Conservation (phyloP, 2,888 invertebrate species). For the Agrochola lychnidis region DNA sequence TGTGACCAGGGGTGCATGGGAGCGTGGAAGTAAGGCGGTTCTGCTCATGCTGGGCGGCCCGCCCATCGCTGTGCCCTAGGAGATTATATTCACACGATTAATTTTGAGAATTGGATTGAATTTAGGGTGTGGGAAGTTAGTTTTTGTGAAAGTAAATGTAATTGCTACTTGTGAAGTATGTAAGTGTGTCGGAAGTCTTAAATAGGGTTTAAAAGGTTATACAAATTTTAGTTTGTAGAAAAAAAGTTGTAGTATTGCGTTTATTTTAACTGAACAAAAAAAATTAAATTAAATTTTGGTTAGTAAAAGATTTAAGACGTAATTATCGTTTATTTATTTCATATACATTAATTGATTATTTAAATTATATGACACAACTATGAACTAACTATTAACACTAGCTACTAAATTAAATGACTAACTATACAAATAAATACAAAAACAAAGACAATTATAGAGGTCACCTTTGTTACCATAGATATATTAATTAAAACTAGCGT, state of each 20-base stretch:
- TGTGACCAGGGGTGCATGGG: constrained; percentile 46
- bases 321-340: no score
- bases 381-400: no score
- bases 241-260: neutral
- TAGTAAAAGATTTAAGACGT: no score
- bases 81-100: constrained; percentile 67
- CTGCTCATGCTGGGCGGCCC: constrained; percentile 76
- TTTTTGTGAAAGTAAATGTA: constrained; percentile 13
- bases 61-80: constrained; percentile 66
- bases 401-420: no score
- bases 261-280: neutral
- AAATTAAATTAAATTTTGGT: no score
- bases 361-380: no score
- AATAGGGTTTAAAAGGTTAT: neutral
- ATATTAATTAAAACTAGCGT: no score
- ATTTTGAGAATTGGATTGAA: constrained; percentile 14
- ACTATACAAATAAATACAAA: no score
- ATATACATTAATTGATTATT: no score
- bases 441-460: neutral
- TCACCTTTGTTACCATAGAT: no score
- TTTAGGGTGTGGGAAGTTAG: constrained; percentile 35
- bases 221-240: neutral
- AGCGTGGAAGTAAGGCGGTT: constrained; percentile 65
- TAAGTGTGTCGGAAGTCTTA: neutral
- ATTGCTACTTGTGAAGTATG: constrained; percentile 20